Evolutionary conservation across 2,888 invertebrate genomes (phyloP).

Genomic region (Agelastica alni): DNA sequence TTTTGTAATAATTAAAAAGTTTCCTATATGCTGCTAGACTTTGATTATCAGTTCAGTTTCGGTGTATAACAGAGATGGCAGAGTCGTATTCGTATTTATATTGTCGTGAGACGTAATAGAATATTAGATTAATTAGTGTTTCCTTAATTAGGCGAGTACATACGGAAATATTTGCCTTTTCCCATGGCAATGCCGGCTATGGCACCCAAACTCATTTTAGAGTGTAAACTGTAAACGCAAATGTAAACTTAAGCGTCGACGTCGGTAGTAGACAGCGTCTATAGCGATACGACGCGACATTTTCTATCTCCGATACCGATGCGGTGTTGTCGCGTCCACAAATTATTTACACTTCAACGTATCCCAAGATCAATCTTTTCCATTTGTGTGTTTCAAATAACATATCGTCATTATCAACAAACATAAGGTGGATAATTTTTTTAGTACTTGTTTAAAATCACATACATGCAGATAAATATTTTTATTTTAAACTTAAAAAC

Average conservation of each 20-base stretch:
- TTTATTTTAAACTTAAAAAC: no score
- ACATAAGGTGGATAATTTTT: not conserved
- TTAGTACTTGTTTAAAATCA: no score
- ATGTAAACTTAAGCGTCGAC: conserved; percentile 25
- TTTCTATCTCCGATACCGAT: not conserved
- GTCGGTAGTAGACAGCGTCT: conserved; percentile 7
- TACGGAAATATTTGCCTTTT: conserved; percentile 48
- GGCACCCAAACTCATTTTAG: conserved; percentile 33
- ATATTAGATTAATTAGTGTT: conserved; percentile 49
- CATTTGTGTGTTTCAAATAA: no score
- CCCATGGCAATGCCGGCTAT: conserved; percentile 32
- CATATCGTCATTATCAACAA: no score
- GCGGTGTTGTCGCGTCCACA: not conserved
- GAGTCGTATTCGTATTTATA: conserved; percentile 30
- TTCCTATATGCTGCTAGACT: no score
- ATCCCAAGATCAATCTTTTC: no score
- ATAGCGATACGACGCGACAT: not conserved
- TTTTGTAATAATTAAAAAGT: no score
- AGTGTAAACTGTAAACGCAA: conserved; percentile 36
- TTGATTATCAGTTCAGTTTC: conserved; percentile 5
- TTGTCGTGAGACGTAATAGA: conserved; percentile 43
- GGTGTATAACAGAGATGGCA: not conserved
- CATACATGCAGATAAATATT: no score
- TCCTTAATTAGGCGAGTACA: conserved; percentile 48
- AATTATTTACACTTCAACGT: no score